Evolutionary conservation across 2,888 invertebrate genomes (phyloP), one percentile per base, ranked within the genome.

Genomic region (Hydraecia micacea): DNA sequence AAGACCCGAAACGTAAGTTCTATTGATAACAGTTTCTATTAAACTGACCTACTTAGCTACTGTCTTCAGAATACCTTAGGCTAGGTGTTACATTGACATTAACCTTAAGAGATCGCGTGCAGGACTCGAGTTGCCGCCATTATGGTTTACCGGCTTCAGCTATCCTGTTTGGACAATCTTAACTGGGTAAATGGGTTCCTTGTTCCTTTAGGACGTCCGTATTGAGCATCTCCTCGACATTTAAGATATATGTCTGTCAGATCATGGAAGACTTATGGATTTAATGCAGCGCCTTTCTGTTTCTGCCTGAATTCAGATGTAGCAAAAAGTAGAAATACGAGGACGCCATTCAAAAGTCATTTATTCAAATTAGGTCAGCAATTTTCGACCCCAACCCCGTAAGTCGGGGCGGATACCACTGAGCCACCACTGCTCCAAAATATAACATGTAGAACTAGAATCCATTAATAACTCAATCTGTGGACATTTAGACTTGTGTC

Each of bases 81-180:
- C 28, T 49, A 42, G 67, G 13, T 58, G 39, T 72, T 65, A 18
- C 84, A 80, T 77, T 88, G 88, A 81, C 89, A 86, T 80, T 86
- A 77, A 88, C 84, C 89, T 88, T 72, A 81, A 52, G 2, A 73
- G 60, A 78, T 88, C 77, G 88, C 88, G 88, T 88, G 88, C 79
- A 28, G 49, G 60, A 72, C 36, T 67, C 60, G 58, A 68, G 25
- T 58, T 66, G 62, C 0, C 73, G 71, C 65, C 58, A 73, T 86
- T 66, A 75, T 5, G 6, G 49, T 62, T 70, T 70, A 62, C 58
- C 66, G 60, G 55, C 60, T 71, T n/a, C 1, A 7, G 55, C 71
- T 79, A 84, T 84, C 86, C 75, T 85, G 87, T 85, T 84, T 87
- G 65, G 85, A 85, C 87, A 87, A 85, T 85, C 84, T 83, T 68